A percentile compares a stretch with the other conserved stretches of the same genome.
phyloP scores from a whole-genome alignment of 2,113 vertebrate genomes.

The Gymnarchus niloticus region DNA sequence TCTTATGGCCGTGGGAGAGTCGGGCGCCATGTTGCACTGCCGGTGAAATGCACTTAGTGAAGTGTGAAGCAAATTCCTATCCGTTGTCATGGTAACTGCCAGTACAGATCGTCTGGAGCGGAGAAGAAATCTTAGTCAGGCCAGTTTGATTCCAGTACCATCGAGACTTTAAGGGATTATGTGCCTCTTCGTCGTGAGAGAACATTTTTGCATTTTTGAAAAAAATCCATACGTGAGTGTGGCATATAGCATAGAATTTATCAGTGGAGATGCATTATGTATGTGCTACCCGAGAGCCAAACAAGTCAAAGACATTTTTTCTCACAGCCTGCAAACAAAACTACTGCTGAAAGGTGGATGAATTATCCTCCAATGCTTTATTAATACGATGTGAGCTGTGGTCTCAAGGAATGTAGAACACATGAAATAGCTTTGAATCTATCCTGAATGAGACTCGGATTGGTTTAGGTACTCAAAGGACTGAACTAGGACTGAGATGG shows the following conservation, averaged over 20 bases:
- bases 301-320: not conserved
- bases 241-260: not conserved
- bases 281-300: not conserved
- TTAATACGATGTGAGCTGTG: not conserved
- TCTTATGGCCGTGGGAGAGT: conserved; percentile 33
- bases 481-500: not conserved
- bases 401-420: not conserved
- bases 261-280: not conserved
- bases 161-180: not conserved
- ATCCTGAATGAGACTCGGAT: not conserved
- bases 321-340: not conserved
- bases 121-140: conserved; percentile 45
- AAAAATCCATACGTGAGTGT: not conserved
- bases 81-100: conserved; percentile 74
- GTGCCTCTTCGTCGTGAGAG: not conserved
- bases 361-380: not conserved
- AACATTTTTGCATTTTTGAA: conserved; percentile 10
- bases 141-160: conserved; percentile 2
- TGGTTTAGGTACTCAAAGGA: not conserved
- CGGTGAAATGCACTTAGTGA: conserved; percentile 55
- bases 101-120: conserved; percentile 56
- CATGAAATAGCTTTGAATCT: not conserved
- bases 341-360: not conserved
- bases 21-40: conserved; percentile 33
- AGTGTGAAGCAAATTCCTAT: conserved; percentile 59